Conservation (phyloP, 1,140 invertebrate genomes). For the Lamellibrachia luymesi region DNA sequence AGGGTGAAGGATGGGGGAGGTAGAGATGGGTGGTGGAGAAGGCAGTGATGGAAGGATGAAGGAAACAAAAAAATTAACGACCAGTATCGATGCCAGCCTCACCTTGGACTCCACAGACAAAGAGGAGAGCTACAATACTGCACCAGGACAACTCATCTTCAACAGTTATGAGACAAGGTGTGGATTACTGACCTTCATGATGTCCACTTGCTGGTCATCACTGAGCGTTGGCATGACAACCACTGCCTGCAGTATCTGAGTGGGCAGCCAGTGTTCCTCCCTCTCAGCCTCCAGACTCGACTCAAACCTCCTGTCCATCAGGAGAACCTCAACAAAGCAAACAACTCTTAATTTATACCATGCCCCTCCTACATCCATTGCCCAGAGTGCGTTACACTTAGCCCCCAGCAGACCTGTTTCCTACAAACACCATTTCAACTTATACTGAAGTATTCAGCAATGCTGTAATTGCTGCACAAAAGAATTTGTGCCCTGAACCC, state of each 20-base stretch:
- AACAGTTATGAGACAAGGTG: background rate
- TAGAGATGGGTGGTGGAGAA: no score
- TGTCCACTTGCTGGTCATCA: slow-evolving; percentile 75
- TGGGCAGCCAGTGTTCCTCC: slow-evolving; percentile 85
- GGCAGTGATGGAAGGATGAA: no score
- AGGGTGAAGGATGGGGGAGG: no score
- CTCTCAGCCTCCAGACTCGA: slow-evolving; percentile 83
- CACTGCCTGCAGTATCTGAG: slow-evolving; percentile 81
- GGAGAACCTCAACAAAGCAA: slow-evolving; percentile 69
- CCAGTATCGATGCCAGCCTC: background rate
- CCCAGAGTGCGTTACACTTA: background rate
- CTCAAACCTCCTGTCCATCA: slow-evolving; percentile 86
- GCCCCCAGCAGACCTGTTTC: no score
- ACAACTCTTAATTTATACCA: no score
- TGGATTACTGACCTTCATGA: slow-evolving; percentile 63
- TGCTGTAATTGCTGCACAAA: no score
- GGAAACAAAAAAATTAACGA: no score
- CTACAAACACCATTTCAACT: no score
- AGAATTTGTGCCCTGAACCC: no score
- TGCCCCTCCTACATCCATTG: no score
- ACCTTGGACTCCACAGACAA: background rate
- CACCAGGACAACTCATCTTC: background rate
- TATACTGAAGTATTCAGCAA: no score
- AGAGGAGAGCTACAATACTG: background rate
- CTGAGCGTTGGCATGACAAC: slow-evolving; percentile 72